Evolutionary conservation across 2,888 invertebrate genomes (phyloP), one percentile per base, ranked within the genome.

Genomic region (Tanytarsus gracilentus): DNA sequence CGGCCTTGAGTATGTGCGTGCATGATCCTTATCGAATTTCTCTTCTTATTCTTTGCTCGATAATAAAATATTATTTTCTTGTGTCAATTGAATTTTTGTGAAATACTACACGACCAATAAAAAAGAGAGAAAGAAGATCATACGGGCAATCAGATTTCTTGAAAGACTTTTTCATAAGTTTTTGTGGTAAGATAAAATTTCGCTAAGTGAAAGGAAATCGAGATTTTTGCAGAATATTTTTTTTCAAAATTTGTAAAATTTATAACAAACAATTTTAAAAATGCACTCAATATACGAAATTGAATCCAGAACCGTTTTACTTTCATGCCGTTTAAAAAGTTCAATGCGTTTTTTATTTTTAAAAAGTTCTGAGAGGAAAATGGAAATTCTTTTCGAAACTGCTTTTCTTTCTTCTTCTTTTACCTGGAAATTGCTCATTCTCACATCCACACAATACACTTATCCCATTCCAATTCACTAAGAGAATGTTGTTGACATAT

Each of bases 401-500:
- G n/a, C n/a, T n/a, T n/a, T n/a, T n/a, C n/a, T 33, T 33, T 33
- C 33, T 11, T 11, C 44, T 44, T 23, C 9, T 18, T 51, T 21
- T 53, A 53, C 53, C 53, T 53, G 53, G 23, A 33, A 53, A 53
- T 21, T 53, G 33, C 33, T 52, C 18, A 36, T 33, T 23, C 44
- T 18, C 18, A 44, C 23, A 23, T 44, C 44, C n/a, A 18, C 9
- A 11, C 44, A 18, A 18, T 44, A 44, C 36, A 14, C 16, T 36
- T 6, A 16, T 36, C 16, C 36, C 36, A 14, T 36, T 36, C 36
- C 16, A n/a, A n/a, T 16, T 36, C 36, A 36, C 36, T 36, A 14
- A 36, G 23, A 44, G 44, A 44, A 16, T 55, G 55, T 55, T 55
- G 55, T 40, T 40, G 55, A 55, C 55, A 55, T 16, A 55, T 55